Conservation (phyloP, 1,140 invertebrate genomes). For the Papilio polytes region DNA sequence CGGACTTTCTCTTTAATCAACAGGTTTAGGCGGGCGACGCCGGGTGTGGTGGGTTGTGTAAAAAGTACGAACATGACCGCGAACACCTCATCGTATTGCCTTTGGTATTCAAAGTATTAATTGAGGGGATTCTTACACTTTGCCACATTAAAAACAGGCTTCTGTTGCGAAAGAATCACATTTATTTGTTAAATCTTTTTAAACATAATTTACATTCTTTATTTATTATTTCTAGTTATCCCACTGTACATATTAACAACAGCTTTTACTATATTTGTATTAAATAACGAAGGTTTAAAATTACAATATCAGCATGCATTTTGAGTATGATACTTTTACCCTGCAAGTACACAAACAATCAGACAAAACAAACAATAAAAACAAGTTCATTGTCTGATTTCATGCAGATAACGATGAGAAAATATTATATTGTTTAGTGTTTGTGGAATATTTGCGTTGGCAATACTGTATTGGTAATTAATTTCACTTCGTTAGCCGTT, state of each 20-base stretch:
- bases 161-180: background rate
- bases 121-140: background rate
- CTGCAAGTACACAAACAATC: background rate
- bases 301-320: background rate
- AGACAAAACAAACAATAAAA: background rate
- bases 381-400: constrained; percentile 3
- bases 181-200: too few relatives aligned
- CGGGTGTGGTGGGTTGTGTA: constrained; percentile 49
- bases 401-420: constrained; percentile 10
- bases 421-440: constrained; percentile 24
- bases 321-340: background rate
- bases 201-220: too few relatives aligned
- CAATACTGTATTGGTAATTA: constrained; percentile 69
- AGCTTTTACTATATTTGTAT: too few relatives aligned
- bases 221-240: too few relatives aligned
- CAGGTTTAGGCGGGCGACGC: constrained; percentile 53
- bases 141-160: background rate
- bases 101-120: constrained; percentile 21
- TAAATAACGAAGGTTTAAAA: too few relatives aligned
- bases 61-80: constrained; percentile 42
- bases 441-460: constrained; percentile 55
- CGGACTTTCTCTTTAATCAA: constrained; percentile 67
- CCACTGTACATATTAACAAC: too few relatives aligned
- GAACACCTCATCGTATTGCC: background rate
- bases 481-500: constrained; percentile 74